A percentile compares a stretch with the other conserved stretches of the same genome.
These are phyloP conservation scores for Chirona hameri DNA, from an alignment of 2,888 invertebrate genomes.

Conservation along the genomic window DNA sequence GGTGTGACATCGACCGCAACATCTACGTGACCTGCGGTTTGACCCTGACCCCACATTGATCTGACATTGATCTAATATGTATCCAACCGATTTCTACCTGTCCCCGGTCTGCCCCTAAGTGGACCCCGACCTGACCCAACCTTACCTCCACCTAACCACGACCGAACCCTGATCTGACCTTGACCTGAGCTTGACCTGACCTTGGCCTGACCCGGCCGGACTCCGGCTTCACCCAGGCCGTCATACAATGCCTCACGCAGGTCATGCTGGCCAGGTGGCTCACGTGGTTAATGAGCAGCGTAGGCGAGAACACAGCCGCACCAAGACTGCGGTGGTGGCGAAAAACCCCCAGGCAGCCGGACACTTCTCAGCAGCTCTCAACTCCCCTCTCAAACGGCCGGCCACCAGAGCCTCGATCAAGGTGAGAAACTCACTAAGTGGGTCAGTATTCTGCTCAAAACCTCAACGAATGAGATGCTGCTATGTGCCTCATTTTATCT, in stretches of 20 bases:
- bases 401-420: not conserved
- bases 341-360: conserved; percentile 2
- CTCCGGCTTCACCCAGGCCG: not conserved
- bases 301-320: not conserved
- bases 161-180: not conserved
- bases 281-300: not conserved
- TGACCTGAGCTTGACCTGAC: not conserved
- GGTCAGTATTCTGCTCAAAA: not conserved
- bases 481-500: too few species aligned
- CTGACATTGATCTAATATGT: too few species aligned
- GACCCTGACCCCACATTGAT: too few species aligned
- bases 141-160: not conserved
- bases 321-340: not conserved
- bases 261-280: not conserved
- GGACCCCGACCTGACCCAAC: too few species aligned
- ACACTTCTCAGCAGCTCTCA: not conserved
- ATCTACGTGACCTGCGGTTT: too few species aligned
- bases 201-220: not conserved
- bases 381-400: not conserved
- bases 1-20: too few species aligned
- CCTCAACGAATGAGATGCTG: too few species aligned
- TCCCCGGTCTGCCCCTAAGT: too few species aligned
- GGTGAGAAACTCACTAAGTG: not conserved
- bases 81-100: too few species aligned
- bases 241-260: not conserved